Base-by-base conservation (phyloP, 2,888 invertebrate species). In the Drosophila nigritarsus region DNA sequence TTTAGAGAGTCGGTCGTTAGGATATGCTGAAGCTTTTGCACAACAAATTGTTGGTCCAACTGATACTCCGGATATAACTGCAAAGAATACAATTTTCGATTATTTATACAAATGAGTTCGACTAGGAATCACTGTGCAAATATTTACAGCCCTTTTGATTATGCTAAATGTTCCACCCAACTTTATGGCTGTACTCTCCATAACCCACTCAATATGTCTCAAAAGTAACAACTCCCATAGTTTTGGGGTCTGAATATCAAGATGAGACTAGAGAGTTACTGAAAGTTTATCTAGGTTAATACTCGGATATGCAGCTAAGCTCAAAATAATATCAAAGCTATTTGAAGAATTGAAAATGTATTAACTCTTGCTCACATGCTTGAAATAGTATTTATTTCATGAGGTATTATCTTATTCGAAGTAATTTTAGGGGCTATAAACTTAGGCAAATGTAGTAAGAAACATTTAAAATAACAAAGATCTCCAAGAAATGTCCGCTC, bases 41-140 rank as follows among this genome's bases (percentile, higher is more conserved):
- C 93, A 1, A 96, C 94, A 85, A 96, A 97, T 80, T 96, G 96
- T 13, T 95, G 94, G 55, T 94, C 94, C 58, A 96, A 91, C 53
- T 95, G 95, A 95, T 96, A 96, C 6, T 94, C 92, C 0, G 94
- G 93, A 82, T 95, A 95, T 8, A 95, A 94, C 96, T 96, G 68
- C 13, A 94, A 92, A 11, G 24, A 13, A 45, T 20, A 20, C 13
- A 13, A 20, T 13, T 45, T 20, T 2, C 1, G n/a, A n/a, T 18
- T 38, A 38, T 7, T 11, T 8, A n/a, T 13, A 20, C 20, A 45
- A 45, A 45, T 45, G 20, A 20, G 7, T 20, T 45, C 45, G 13
- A 45, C 20, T 7, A 3, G 13, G 20, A 45, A 20, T 8, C 13
- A 4, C 7, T 20, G 7, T 5, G 20, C 11, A 38, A 38, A 38